Evolutionary conservation across 2,113 vertebrate species (phyloP).

Genomic region (Chroicocephalus ridibundus): DNA sequence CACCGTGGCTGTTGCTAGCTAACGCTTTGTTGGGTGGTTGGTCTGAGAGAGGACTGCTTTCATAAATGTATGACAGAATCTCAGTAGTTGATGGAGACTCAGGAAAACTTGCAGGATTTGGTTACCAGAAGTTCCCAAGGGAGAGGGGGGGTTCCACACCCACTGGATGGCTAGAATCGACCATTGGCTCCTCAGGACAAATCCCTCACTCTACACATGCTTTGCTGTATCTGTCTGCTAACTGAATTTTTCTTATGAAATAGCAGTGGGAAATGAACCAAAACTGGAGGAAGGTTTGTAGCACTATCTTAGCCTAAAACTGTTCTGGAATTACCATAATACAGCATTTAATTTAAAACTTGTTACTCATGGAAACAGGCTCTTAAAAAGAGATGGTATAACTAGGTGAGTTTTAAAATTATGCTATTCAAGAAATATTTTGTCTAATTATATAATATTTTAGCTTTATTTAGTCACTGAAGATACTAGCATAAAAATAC

Average conservation of each 20-base stretch:
- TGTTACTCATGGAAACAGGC: neutral
- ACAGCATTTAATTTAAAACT: neutral
- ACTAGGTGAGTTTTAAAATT: neutral
- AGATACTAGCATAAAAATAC: neutral
- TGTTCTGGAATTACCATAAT: neutral
- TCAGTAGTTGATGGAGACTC: neutral
- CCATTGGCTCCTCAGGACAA: accelerated
- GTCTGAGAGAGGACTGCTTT: neutral
- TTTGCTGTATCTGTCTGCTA: neutral
- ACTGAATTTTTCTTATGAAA: neutral
- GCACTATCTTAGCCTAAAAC: neutral
- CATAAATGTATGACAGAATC: accelerated
- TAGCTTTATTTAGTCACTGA: neutral
- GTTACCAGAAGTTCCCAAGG: neutral
- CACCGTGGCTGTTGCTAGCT: accelerated
- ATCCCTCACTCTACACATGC: accelerated
- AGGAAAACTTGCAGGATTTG: neutral
- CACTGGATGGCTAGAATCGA: accelerated
- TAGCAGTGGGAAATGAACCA: neutral
- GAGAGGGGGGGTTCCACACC: neutral
- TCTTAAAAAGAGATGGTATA: neutral
- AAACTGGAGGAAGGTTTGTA: neutral
- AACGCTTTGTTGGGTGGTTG: accelerated
- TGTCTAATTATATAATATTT: neutral
- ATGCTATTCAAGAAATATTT: neutral